Base-by-base conservation (phyloP, 2,113 vertebrate species). In the Bagarius yarrelli region DNA sequence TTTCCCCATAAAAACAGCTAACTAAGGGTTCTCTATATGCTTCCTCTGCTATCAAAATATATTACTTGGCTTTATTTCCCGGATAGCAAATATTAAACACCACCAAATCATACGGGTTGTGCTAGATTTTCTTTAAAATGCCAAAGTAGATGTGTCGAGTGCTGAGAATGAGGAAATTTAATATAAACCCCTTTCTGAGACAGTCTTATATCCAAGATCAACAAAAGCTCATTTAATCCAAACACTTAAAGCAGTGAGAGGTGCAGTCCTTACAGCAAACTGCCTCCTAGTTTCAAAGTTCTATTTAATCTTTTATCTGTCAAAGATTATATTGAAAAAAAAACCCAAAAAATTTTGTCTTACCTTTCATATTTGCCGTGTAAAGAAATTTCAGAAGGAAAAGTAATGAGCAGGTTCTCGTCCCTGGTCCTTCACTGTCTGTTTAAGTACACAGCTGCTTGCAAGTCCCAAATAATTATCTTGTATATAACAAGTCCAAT, bases 361-460 rank as follows among this genome's bases (percentile, higher is more conserved):
- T 91, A 94, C 93, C 93, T 93, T 94, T 94, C 93, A 94, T 94
- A 88, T 74, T 90, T 90, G 82, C 64, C 81, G 78, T 19, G 30
- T 82, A 32, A 57, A 83, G 53, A 57, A 50, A 69, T 70, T 78
- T 76, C 72, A 25, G 59, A 34, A 67, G 50, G 3, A n/a, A 47
- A 44, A 27, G 40, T n/a, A 44, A 83, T 63, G 76, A 78, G 21
- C 67, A 70, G 30, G 32, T 40, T 13, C 36, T 32, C 60, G 55
- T 56, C 30, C 55, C 69, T 15, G 12, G 66, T 63, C 57, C 50
- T 75, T 63, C 40, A 34, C 40, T 59, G 59, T 55, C 74, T 64
- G 47, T 50, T 56, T 60, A 55, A 53, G 21, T 40, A 30, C 8
- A 19, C 50, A 50, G 36, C 30, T 50, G 71, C 40, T 36, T 19